Conservation (phyloP, 2,888 invertebrate genomes). For the Diarsia mendica region DNA sequence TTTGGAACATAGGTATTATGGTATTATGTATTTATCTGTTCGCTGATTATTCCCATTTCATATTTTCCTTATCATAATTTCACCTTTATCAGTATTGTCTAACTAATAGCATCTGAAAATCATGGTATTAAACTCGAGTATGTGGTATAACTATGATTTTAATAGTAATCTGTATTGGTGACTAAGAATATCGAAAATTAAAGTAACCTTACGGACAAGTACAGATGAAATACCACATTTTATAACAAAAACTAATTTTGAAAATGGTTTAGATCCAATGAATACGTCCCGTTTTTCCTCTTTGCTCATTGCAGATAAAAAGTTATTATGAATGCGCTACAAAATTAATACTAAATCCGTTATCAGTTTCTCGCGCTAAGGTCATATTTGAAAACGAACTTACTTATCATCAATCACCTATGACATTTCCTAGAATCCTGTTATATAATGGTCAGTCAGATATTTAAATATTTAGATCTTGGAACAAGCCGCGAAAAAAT, state of each 20-base stretch:
- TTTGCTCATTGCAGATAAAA: not conserved
- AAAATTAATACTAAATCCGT: conserved; percentile 20
- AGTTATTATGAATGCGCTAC: not conserved
- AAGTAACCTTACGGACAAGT: not conserved
- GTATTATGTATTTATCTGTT: not conserved
- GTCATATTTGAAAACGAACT: conserved; percentile 33
- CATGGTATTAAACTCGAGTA: not conserved
- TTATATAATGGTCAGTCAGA: conserved; percentile 24
- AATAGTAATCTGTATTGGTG: not conserved
- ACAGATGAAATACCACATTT: not conserved
- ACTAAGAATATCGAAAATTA: not conserved
- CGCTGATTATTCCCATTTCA: not conserved
- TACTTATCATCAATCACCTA: conserved; percentile 60
- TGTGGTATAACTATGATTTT: not conserved
- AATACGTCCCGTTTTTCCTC: not conserved
- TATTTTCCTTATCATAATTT: not conserved
- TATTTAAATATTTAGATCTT: not conserved
- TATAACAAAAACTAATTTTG: not conserved
- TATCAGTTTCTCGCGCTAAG: conserved; percentile 44
- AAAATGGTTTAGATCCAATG: not conserved
- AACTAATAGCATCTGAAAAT: not conserved
- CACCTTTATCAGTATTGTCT: not conserved
- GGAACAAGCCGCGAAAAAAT: not conserved
- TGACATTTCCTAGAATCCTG: conserved; percentile 45
- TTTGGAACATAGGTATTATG: too few species aligned